A percentile compares a stretch with the other conserved stretches of the same genome.
Evolutionary conservation across 2,113 vertebrate genomes (phyloP).

Genomic region (Chionomys nivalis): DNA sequence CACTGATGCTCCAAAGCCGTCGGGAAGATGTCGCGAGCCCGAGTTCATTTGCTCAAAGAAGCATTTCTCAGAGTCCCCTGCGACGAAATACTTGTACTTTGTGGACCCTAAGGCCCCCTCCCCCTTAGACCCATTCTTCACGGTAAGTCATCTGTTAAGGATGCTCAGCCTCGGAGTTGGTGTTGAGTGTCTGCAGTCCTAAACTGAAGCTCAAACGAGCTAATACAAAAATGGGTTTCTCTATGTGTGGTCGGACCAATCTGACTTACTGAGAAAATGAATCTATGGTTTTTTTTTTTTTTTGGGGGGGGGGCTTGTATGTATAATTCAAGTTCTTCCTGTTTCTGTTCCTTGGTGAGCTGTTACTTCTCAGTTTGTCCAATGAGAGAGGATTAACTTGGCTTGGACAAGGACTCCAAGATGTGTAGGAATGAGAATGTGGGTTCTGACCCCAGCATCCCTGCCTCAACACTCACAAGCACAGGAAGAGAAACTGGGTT

Average conservation of each 20-base stretch:
- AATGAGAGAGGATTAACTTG: background rate
- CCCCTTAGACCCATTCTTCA: background rate
- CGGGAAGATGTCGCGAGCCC: accelerated
- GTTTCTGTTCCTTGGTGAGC: background rate
- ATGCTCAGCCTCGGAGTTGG: background rate
- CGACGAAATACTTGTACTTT: background rate
- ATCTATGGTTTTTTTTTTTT: background rate
- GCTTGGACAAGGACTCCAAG: background rate
- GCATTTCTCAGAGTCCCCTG: background rate
- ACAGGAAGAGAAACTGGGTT: background rate
- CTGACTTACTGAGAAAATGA: background rate
- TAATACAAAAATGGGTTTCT: background rate
- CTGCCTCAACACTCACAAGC: background rate
- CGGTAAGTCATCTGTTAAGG: background rate
- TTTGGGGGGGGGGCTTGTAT: background rate
- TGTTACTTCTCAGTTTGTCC: background rate
- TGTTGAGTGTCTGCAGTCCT: background rate
- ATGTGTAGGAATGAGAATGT: background rate
- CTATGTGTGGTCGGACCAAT: background rate
- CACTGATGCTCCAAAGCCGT: too few species aligned
- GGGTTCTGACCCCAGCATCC: background rate
- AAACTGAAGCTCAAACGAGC: background rate
- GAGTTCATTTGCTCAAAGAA: background rate
- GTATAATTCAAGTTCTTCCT: background rate
- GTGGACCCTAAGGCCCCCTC: background rate